Base-by-base conservation (phyloP, 2,797 vertebrate species). In the Myotis vivesi region DNA sequence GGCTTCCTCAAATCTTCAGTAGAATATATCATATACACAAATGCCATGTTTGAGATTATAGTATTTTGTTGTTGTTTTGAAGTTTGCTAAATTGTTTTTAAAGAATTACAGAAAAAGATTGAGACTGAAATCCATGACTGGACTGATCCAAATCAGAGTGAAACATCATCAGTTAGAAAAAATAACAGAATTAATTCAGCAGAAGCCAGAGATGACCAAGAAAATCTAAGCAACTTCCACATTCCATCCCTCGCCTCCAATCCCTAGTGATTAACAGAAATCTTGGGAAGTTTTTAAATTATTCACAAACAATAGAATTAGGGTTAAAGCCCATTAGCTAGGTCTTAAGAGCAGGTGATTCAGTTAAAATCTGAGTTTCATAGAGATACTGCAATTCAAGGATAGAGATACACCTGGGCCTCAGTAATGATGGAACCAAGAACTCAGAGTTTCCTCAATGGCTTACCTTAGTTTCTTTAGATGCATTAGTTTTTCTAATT, bases 161-260 rank as follows among this genome's bases (percentile, higher is more conserved):
- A 16, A 81, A 69, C 3, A 22, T 86, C 3, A 36, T 86, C n/a
- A 68, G 16, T 71, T 41, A 77, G 49, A 71, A 86, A 77, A 85
- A 75, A 13, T 36, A n/a, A 64, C 5, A 83, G 51, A 92, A 91
- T 68, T 85, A 91, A 94, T 83, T 55, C 11, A 92, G 33, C 46
- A 87, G 64, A 51, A 84, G 23, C 6, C n/a, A 75, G 33, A 73
- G 51, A 44, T 87, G 36, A 87, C 17, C 25, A 72, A 53, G 28
- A 57, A 77, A 71, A 68, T 92, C 49, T 80, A 71, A 84, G 53
- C 13, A 16, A 82, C 49, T 64, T 92, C 22, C 6, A n/a, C 28
- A 16, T 71, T 38, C 33, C 7, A 49, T 3, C 2, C 5, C 23
- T 16, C 0, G 3, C 44, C 33, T 22, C 36, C 16, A 69, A 53